Evolutionary conservation across 64 coral and sea anemone genomes (phyloP), one percentile per base, ranked within the genome.

Genomic region (Acropora yongei): DNA sequence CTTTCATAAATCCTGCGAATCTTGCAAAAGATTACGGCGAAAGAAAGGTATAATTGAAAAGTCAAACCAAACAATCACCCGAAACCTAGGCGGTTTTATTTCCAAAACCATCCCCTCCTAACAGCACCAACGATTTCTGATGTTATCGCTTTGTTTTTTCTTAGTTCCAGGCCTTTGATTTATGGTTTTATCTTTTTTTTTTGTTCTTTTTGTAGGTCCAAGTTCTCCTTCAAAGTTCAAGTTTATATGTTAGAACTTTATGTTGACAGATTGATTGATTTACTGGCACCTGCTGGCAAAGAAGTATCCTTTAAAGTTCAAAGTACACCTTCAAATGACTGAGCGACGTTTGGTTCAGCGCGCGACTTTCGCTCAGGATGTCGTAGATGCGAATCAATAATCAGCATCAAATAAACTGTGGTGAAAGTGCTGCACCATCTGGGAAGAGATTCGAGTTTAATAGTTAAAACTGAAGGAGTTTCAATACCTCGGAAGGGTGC

Each of bases 241-340:
- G 77, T 71, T 43, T 99, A 99, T 72, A 99, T 99, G 97, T 39
- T 99, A 79, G 97, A 99, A 72, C 86, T 99, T 55, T 99, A 99
- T 55, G 96, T 94, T 68, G 97, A 99, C 67, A 95, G 72, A 40
- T 80, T 99, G 6, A 99, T 99, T 63, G 97, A 99, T 65, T 75
- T 99, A 53, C 81, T 99, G 6, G 91, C 97, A 1, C 72, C 94
- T 49, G 17, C 65, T 58, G 88, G 86, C 8, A 93, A 93, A 92
- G 97, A 99, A 12, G 95, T 99, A 96, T 78, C 86, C 72, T 88
- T 77, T 88, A 0, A 43, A n/a, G 39, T 8, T 4, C 46, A 58
- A 63, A 8, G 11, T 74, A 47, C 16, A 19, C 17, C 57, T 7
- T 55, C 51, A 55, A 10, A 30, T 30, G 30, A 30, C 30, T 30